These are phyloP conservation scores for Drosophila obscura DNA, from an alignment of 1,140 invertebrate species.

Conservation along the genomic window DNA sequence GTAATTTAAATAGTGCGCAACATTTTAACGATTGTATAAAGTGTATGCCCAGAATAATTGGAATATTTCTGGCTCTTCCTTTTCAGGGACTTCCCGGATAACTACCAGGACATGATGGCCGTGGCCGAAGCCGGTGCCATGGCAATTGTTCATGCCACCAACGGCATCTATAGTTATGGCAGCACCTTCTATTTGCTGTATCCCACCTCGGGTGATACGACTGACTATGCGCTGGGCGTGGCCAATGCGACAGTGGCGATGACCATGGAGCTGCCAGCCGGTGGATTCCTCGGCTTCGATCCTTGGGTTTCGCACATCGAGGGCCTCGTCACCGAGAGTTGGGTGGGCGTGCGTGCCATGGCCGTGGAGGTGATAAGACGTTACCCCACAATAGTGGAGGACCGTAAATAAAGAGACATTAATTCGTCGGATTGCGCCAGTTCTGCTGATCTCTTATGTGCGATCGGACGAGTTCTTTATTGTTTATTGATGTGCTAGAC, in stretches of 20 bases:
- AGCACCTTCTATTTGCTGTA: slow-evolving; percentile 86
- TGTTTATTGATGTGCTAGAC: slow-evolving; percentile 28
- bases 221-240: slow-evolving; percentile 87
- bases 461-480: slow-evolving; percentile 21
- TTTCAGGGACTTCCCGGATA: slow-evolving; percentile 58
- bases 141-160: slow-evolving; percentile 84
- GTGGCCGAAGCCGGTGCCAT: slow-evolving; percentile 82
- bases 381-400: slow-evolving; percentile 20
- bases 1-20: too few species aligned
- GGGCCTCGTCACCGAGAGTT: slow-evolving; percentile 88
- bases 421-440: slow-evolving; percentile 20
- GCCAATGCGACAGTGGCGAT: slow-evolving; percentile 87
- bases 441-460: slow-evolving; percentile 39
- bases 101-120: slow-evolving; percentile 77
- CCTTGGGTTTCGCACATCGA: slow-evolving; percentile 87
- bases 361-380: slow-evolving; percentile 63
- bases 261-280: slow-evolving; percentile 88
- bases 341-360: slow-evolving; percentile 86
- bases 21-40: too few species aligned
- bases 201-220: slow-evolving; percentile 85
- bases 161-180: slow-evolving; percentile 86
- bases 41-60: background rate
- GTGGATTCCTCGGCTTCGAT: slow-evolving; percentile 86
- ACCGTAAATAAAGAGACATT: slow-evolving; percentile 57
- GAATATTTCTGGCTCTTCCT: background rate